Base-by-base conservation (phyloP, 2,888 invertebrate species). In the Salpingus planirostris region DNA sequence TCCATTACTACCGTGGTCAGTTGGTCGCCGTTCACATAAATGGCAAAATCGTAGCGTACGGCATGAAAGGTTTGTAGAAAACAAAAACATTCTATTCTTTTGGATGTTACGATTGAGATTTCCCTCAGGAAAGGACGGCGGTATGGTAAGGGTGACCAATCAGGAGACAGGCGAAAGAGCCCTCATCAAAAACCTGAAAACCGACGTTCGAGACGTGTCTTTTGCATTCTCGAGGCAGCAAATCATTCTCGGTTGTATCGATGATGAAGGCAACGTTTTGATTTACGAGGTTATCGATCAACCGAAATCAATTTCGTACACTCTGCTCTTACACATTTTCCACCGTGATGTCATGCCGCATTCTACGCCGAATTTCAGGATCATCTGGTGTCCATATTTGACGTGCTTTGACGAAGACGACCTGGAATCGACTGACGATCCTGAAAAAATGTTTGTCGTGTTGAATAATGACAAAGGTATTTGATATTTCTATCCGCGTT, bases 381-480 rank as follows among this genome's bases (percentile, higher is more conserved):
- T 93, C 24, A 84, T 91, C 50, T 95, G 95, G 95, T 95, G 95
- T 58, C 91, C 92, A 0, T 93, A 81, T 68, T 80, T 91, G 38
- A 87, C 89, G 0, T 74, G 74, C 34, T 77, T 76, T 40, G 78
- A 76, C 3, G 74, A 75, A 6, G 65, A 64, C 35, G 60, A 65
- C 25, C 40, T 59, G 2, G 64, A 69, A 2, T 70, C 74, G 1
- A 76, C 78, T 46, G 80, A 79, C 24, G 81, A 82, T 50, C 78
- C 80, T 11, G 80, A 83, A 13, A 79, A 83, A 52, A 69, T 89
- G 49, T 71, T 93, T 52, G 84, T 88, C 34, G 75, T 89, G 51
- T 80, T 89, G 2, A 80, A 89, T 55, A 82, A 78, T 23, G 76
- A 74, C 42, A 77, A 74, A 60, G 80, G 72, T 70, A 45, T 37